Evolutionary conservation across 2,797 vertebrate genomes (phyloP).

Genomic region (Leucoraja ocellata): DNA sequence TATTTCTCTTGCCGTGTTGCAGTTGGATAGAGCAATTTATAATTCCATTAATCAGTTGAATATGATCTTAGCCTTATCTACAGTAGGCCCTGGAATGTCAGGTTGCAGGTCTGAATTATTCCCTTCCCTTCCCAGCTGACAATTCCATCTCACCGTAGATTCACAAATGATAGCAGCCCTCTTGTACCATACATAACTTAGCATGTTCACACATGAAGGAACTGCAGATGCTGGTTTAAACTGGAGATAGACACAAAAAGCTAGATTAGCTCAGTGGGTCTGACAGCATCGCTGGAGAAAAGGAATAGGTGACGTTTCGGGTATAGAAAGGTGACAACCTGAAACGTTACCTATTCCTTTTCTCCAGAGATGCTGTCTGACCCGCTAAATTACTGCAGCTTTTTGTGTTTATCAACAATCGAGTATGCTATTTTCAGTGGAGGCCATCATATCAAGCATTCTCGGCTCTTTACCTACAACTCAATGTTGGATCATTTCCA

Average conservation of each 20-base stretch:
- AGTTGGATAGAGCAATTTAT: background rate
- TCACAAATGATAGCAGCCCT: background rate
- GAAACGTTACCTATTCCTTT: too few relatives aligned
- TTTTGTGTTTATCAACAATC: background rate
- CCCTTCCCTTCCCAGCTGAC: background rate
- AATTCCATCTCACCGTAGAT: background rate
- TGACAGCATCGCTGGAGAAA: too few relatives aligned
- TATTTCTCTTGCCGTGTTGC: background rate
- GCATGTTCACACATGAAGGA: background rate
- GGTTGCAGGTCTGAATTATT: background rate
- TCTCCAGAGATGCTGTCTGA: too few relatives aligned
- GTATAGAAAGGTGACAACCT: too few relatives aligned
- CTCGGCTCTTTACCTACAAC: background rate
- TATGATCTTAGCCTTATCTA: background rate
- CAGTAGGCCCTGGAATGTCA: background rate
- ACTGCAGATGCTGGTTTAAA: too few relatives aligned
- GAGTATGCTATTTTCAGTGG: background rate
- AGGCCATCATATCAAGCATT: background rate
- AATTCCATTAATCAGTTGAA: constrained; percentile 1
- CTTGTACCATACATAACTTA: background rate
- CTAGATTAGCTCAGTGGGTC: too few relatives aligned
- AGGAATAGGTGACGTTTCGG: too few relatives aligned
- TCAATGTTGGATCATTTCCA: background rate
- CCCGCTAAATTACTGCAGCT: too few relatives aligned
- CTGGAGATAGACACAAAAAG: too few relatives aligned